Evolutionary conservation across 2,888 invertebrate species (phyloP).

Genomic region (Strigamia maritima): DNA sequence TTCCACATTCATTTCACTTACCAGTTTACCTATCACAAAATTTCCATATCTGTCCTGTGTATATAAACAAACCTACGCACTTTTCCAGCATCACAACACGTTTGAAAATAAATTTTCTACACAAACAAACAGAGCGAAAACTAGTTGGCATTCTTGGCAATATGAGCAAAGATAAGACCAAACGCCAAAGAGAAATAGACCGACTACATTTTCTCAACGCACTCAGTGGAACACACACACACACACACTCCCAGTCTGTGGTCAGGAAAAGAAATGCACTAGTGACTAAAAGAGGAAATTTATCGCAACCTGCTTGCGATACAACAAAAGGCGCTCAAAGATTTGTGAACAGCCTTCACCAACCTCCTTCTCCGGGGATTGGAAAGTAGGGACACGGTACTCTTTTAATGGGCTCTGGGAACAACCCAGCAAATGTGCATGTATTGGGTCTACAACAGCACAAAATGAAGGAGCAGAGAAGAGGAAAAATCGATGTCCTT

Average conservation of each 20-base stretch:
- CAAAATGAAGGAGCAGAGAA: not conserved
- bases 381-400: not conserved
- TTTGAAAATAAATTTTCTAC: not conserved
- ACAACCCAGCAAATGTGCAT: not conserved
- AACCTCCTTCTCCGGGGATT: constrained; percentile 4
- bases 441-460: not conserved
- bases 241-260: not conserved
- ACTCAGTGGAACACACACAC: not conserved
- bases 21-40: not conserved
- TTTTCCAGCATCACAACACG: not conserved
- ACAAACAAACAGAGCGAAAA: not conserved
- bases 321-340: constrained; percentile 4
- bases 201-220: not conserved
- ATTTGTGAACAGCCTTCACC: not conserved
- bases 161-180: not conserved
- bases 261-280: constrained; percentile 4
- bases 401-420: not conserved
- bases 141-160: not conserved
- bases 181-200: constrained; percentile 4
- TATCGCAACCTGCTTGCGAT: not conserved
- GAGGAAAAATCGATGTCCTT: not conserved
- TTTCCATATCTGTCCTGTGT: not conserved
- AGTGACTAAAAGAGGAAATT: constrained; percentile 4
- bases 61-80: not conserved
- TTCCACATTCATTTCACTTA: not conserved